Conservation (phyloP, 2,797 vertebrate genomes). For the Rhadinocentrus ornatus region DNA sequence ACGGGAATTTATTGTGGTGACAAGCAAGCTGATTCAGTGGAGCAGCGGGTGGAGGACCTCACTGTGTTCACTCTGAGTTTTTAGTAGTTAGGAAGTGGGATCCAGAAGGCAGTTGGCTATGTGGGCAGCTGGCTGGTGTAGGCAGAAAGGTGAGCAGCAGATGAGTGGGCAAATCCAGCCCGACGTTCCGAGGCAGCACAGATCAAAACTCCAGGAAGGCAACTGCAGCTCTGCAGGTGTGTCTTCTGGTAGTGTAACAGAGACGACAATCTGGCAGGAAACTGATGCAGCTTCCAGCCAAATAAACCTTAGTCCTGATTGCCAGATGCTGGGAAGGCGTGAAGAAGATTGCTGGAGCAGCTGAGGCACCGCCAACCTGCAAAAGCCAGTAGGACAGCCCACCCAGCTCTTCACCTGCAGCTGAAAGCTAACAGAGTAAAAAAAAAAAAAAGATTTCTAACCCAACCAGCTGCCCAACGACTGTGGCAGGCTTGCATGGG, state of each 20-base stretch:
- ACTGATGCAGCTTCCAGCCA: neutral
- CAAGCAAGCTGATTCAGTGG: neutral
- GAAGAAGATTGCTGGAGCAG: too few relatives aligned
- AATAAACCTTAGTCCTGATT: neutral
- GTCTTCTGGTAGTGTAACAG: neutral
- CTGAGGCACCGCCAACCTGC: too few relatives aligned
- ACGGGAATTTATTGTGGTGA: neutral
- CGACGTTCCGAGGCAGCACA: neutral
- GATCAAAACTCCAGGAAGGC: neutral
- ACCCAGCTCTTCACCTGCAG: too few relatives aligned
- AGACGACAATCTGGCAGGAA: neutral
- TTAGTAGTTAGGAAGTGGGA: neutral
- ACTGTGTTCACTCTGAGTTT: neutral
- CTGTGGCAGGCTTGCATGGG: too few relatives aligned
- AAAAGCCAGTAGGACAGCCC: too few relatives aligned
- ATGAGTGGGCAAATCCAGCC: neutral
- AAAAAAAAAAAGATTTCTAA: too few relatives aligned
- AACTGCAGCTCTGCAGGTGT: too few relatives aligned
- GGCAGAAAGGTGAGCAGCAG: neutral
- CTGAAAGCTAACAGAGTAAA: too few relatives aligned
- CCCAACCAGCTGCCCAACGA: too few relatives aligned
- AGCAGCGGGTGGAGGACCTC: neutral
- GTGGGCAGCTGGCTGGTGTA: neutral
- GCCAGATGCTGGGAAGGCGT: too few relatives aligned
- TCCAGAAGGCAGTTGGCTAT: neutral